These are phyloP conservation scores for Rana temporaria DNA, from an alignment of 2,113 vertebrate species.

Conservation along the genomic window DNA sequence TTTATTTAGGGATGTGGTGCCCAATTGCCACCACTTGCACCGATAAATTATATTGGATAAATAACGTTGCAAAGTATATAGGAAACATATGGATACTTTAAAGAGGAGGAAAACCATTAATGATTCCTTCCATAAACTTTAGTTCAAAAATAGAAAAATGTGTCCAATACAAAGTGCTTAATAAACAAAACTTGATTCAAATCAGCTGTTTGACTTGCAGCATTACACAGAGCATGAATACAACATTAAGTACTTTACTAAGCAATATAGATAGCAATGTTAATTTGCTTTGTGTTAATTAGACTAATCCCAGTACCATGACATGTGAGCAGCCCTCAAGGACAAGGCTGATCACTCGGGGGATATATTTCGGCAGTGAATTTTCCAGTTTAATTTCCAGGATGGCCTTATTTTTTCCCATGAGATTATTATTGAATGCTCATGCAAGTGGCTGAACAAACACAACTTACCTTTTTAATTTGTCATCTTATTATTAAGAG, in stretches of 20 bases:
- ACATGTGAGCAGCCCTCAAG: conserved; percentile 22
- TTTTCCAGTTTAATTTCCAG: conserved; percentile 14
- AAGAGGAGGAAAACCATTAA: too few species aligned
- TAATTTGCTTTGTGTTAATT: conserved; percentile 34
- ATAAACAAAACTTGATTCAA: too few species aligned
- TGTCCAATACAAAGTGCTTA: too few species aligned
- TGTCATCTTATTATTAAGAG: conserved; percentile 25
- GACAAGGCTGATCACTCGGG: conserved; percentile 3
- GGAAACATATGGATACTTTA: too few species aligned
- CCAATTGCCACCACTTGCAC: too few species aligned
- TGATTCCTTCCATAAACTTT: too few species aligned
- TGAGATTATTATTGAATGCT: background rate
- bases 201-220: too few species aligned
- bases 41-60: too few species aligned
- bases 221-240: background rate
- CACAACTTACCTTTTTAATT: background rate
- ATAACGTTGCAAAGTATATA: too few species aligned
- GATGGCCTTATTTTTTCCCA: conserved; percentile 11
- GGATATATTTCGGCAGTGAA: background rate
- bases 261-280: too few species aligned
- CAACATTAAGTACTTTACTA: background rate
- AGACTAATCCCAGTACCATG: background rate
- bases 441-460: conserved; percentile 9
- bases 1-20: too few species aligned
- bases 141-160: too few species aligned